These are phyloP conservation scores for Noctua janthe DNA, from an alignment of 2,888 invertebrate genomes.

Conservation along the genomic window DNA sequence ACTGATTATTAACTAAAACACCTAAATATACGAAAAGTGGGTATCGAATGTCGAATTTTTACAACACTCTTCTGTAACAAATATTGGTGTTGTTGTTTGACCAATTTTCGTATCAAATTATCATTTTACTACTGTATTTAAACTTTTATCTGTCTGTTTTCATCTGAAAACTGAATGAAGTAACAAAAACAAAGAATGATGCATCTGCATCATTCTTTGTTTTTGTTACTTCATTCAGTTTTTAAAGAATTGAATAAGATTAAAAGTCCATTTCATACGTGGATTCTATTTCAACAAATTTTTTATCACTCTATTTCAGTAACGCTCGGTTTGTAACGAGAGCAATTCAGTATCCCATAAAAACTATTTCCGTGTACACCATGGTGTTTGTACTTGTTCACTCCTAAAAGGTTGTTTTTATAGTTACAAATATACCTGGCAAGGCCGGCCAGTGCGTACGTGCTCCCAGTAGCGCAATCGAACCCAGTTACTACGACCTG, in stretches of 20 bases:
- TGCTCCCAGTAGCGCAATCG: slow-evolving; percentile 73
- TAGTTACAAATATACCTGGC: slow-evolving; percentile 66
- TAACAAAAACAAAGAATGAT: too few species aligned
- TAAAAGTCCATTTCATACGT: not conserved
- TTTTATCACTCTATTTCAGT: slow-evolving; percentile 39
- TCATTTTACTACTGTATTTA: not conserved
- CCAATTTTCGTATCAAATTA: not conserved
- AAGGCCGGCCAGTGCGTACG: slow-evolving; percentile 78
- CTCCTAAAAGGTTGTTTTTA: slow-evolving; percentile 59
- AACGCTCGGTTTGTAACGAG: slow-evolving; percentile 8
- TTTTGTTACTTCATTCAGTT: not conserved
- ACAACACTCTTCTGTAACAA: slow-evolving; percentile 12
- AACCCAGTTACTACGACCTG: slow-evolving; percentile 62
- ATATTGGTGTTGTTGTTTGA: slow-evolving; percentile 6
- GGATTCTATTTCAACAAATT: slow-evolving; percentile 11
- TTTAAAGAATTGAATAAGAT: slow-evolving; percentile 6
- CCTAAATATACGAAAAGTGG: slow-evolving; percentile 32
- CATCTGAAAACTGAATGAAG: too few species aligned
- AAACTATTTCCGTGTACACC: slow-evolving; percentile 48
- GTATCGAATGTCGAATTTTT: slow-evolving; percentile 17
- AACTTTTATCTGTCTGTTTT: not conserved
- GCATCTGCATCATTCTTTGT: not conserved
- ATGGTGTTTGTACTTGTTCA: slow-evolving; percentile 40
- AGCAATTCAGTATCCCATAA: slow-evolving; percentile 39
- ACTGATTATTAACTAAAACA: slow-evolving; percentile 38